Evolutionary conservation across 2,113 vertebrate species (phyloP), one percentile per base, ranked within the genome.

Genomic region (Vombatus ursinus): DNA sequence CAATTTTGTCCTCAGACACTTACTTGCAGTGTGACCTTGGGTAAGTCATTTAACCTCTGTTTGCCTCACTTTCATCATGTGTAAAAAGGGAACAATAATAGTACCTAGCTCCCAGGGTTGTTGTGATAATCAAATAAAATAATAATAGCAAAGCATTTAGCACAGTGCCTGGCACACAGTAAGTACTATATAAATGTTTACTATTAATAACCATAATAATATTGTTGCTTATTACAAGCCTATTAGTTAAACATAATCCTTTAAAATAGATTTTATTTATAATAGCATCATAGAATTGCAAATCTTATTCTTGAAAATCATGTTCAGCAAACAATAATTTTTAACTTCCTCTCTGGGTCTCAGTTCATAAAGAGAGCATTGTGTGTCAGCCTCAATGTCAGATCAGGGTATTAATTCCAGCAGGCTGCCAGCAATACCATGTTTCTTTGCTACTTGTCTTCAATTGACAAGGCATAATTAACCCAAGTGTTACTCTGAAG

Each of bases 331-430:
- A 93, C 25, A 90, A 89, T 84, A 90, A 94, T 28, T 54, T 68
- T 95, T 90, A 93, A 90, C 4, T 93, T 93, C 92, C 90, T 68
- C 37, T 37, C 9, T 93, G 49, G 19, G 6, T 90, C 95, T 95
- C 51, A 91, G 50, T 89, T 93, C 37, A 89, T 89, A 96, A 91
- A 14, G 94, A 95, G 95, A 94, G 11, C 50, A 92, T 95, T 14
- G 6, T 93, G 61, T 68, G 51, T 52, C 68, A 57, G 93, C 92
- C 37, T 52, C 93, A 8, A 93, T 51, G n/a, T 94, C 61, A 95
- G 52, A 95, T 96, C 54, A 92, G 48, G 97, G 47, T 26, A 16
- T 61, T 57, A 14, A 23, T 53, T 95, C 95, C 50, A n/a, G 51
- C 68, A 92, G 54, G 37, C 19, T 90, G 90, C 50, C 53, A 92